Conservation (phyloP, 2,113 vertebrate genomes). For the Oncorhynchus gorbuscha region DNA sequence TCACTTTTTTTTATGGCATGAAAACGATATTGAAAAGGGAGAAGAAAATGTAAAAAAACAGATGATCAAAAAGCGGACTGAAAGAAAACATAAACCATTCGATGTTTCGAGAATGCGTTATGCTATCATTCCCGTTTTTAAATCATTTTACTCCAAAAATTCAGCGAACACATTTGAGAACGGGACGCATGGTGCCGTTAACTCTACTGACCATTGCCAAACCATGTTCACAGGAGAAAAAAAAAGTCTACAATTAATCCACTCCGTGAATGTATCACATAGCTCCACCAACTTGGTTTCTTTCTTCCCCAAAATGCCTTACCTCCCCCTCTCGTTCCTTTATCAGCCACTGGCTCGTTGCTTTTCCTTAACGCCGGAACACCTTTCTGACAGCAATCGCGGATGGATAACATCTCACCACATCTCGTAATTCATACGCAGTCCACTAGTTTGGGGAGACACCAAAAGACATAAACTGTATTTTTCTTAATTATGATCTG, state of each 20-base stretch:
- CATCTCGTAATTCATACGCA: constrained; percentile 67
- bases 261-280: constrained; percentile 55
- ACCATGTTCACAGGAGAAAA: constrained; percentile 22
- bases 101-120: constrained; percentile 20
- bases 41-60: background rate
- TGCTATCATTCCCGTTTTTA: constrained; percentile 47
- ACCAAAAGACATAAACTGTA: too few relatives aligned
- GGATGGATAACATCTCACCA: constrained; percentile 48
- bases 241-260: constrained; percentile 39
- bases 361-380: constrained; percentile 61
- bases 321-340: constrained; percentile 69
- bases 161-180: constrained; percentile 50
- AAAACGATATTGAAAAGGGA: background rate
- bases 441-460: too few relatives aligned
- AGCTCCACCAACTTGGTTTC: constrained; percentile 69
- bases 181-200: constrained; percentile 26
- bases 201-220: constrained; percentile 26
- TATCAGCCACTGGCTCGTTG: constrained; percentile 58
- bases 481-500: too few relatives aligned
- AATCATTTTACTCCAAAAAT: constrained; percentile 25
- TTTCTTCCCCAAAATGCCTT: constrained; percentile 76
- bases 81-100: constrained; percentile 16
- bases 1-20: constrained; percentile 42
- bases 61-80: background rate
- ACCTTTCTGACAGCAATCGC: constrained; percentile 72